Conservation (phyloP, 2,797 vertebrate genomes). For the Austrolebias charrua region DNA sequence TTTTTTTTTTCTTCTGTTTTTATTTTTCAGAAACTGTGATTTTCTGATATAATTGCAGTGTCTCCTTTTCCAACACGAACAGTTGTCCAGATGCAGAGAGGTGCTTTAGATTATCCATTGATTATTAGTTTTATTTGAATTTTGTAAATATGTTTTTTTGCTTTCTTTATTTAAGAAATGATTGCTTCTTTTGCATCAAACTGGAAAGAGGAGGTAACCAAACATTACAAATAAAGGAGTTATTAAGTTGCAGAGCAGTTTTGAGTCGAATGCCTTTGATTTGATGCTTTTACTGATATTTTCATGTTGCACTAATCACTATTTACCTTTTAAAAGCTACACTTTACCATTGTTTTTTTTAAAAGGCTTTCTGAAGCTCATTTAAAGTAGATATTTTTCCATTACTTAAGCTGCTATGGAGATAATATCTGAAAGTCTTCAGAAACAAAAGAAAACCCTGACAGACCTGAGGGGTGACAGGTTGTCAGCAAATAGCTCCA, state of each 20-base stretch:
- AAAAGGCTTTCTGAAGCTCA: background rate
- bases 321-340: too few relatives aligned
- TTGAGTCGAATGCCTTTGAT: slow-evolving; percentile 14
- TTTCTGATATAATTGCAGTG: slow-evolving; percentile 81
- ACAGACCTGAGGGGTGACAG: too few relatives aligned
- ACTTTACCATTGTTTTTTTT: too few relatives aligned
- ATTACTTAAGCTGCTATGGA: too few relatives aligned
- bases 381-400: too few relatives aligned
- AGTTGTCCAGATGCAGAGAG: slow-evolving; percentile 85
- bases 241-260: slow-evolving; percentile 75
- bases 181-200: slow-evolving; percentile 92
- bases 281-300: background rate
- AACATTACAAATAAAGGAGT: slow-evolving; percentile 87
- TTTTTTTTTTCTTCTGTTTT: slow-evolving; percentile 59
- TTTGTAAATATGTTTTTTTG: slow-evolving; percentile 92
- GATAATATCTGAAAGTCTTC: too few relatives aligned
- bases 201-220: slow-evolving; percentile 85
- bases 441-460: too few relatives aligned
- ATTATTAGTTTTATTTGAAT: slow-evolving; percentile 89
- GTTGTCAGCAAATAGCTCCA: too few relatives aligned
- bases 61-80: slow-evolving; percentile 76
- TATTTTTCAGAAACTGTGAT: slow-evolving; percentile 76
- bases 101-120: slow-evolving; percentile 88
- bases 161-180: slow-evolving; percentile 92
- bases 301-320: background rate